Base-by-base conservation (phyloP, 2,888 invertebrate species). In the Synanthedon formicaeformis region DNA sequence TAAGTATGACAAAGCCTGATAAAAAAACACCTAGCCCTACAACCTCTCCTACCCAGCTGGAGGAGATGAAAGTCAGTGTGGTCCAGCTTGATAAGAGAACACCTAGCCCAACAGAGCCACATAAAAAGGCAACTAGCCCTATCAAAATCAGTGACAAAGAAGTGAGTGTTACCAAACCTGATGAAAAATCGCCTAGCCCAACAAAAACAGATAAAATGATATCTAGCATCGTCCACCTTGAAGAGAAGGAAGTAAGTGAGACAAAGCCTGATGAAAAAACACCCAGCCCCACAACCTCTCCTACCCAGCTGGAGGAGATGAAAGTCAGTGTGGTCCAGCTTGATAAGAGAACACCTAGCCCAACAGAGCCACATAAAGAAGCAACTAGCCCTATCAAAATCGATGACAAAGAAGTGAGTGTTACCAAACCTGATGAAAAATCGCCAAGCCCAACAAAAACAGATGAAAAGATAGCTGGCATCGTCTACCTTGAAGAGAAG, bases 121-220 rank as follows among this genome's bases (percentile, higher is more conserved):
- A 50, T 11, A 40, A 51, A 27, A 3, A 18, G n/a, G 12, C 13
- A 23, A 3, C 40, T 1, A 0, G 58, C 54, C n/a, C 40, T 41
- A 6, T 53, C 52, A 8, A 60, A 55, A 13, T 51, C 55, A 1
- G 18, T 53, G 0, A 50, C 41, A 54, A 53, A 55, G 50, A 61
- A 23, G 8, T 40, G 0, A 54, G 51, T 12, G 53, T 51, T 6
- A 49, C n/a, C 3, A 27, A 40, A 12, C 50, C 49, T n/a, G 51
- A 50, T 0, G 55, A 55, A 4, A 55, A 41, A n/a, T 55, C 52
- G 5, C 40, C 52, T 2, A 57, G 52, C 41, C 54, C 41, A n/a
- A n/a, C n/a, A n/a, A n/a, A n/a, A n/a, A n/a, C n/a, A n/a, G n/a
- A n/a, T n/a, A n/a, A n/a, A n/a, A n/a, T n/a, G n/a, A n/a, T n/a